Evolutionary conservation across 2,797 vertebrate species (phyloP).

Genomic region (Tragopan temminckii): DNA sequence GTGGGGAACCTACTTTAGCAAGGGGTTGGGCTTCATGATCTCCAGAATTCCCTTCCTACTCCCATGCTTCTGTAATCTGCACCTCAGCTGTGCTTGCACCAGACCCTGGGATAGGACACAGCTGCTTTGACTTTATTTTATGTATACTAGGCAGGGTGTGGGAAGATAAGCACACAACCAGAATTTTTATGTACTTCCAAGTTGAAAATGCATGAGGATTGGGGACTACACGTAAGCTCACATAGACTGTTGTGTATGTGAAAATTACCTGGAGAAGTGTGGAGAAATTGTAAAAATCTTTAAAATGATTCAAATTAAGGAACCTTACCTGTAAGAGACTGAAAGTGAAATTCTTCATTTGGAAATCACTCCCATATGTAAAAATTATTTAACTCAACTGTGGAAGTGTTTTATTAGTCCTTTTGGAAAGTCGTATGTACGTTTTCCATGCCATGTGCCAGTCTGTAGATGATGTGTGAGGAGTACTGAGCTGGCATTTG

Average conservation of each 20-base stretch:
- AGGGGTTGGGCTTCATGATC: no score
- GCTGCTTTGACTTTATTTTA: neutral
- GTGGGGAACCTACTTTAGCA: no score
- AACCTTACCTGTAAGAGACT: neutral
- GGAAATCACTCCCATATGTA: neutral
- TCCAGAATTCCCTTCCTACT: no score
- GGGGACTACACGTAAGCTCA: neutral
- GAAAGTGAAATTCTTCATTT: neutral
- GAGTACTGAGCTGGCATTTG: slow-evolving; percentile 13
- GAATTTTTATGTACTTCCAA: neutral
- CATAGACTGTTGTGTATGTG: neutral
- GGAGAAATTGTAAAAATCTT: neutral
- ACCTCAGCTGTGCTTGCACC: neutral
- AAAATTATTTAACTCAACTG: neutral
- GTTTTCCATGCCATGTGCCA: neutral
- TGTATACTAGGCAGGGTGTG: neutral
- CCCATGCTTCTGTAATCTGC: neutral
- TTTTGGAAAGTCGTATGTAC: neutral
- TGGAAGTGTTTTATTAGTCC: neutral
- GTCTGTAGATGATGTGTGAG: neutral
- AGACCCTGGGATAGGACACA: neutral
- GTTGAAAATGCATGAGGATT: neutral
- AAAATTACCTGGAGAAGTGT: neutral
- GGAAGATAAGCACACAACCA: neutral
- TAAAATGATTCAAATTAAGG: neutral